Evolutionary conservation across 2,888 invertebrate species (phyloP).

Genomic region (Hedychridium roseum): DNA sequence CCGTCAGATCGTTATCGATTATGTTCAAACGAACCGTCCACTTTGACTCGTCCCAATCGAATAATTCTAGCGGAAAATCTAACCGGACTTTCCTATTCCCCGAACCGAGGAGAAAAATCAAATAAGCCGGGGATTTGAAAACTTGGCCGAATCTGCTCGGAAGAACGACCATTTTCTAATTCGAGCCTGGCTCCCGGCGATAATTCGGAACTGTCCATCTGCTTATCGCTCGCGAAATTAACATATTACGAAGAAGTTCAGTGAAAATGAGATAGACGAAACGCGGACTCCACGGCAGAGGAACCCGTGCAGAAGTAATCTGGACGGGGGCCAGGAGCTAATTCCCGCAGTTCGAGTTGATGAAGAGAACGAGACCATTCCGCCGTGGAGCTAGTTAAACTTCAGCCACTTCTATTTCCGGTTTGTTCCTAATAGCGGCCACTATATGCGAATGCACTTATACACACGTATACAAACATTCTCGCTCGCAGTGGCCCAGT

Average conservation of each 20-base stretch:
- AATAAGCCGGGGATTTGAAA: background rate
- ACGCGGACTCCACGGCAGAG: slow-evolving; percentile 9
- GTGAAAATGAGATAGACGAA: slow-evolving; percentile 33
- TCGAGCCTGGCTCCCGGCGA: background rate
- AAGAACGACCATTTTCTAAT: background rate
- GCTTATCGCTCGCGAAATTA: slow-evolving; percentile 33
- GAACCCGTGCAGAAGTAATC: slow-evolving; percentile 47
- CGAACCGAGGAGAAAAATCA: no score
- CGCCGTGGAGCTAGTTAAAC: slow-evolving; percentile 51
- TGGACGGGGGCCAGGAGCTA: slow-evolving; percentile 55
- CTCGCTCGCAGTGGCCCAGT: slow-evolving; percentile 8
- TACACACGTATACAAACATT: background rate
- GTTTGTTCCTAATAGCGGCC: slow-evolving; percentile 47
- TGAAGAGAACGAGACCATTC: slow-evolving; percentile 53
- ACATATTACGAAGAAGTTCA: slow-evolving; percentile 31
- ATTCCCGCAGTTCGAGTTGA: slow-evolving; percentile 55
- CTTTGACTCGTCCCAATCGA: no score
- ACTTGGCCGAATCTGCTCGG: background rate
- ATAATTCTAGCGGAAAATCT: no score
- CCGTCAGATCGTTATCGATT: no score
- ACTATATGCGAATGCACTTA: slow-evolving; percentile 18
- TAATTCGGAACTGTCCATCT: slow-evolving; percentile 3
- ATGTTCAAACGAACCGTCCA: no score
- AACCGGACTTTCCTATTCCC: no score
- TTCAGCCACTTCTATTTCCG: slow-evolving; percentile 54